A percentile compares a stretch with the other conserved stretches of the same genome.
Conservation (phyloP, 2,113 vertebrate species). For the Dermatemys mawii region DNA sequence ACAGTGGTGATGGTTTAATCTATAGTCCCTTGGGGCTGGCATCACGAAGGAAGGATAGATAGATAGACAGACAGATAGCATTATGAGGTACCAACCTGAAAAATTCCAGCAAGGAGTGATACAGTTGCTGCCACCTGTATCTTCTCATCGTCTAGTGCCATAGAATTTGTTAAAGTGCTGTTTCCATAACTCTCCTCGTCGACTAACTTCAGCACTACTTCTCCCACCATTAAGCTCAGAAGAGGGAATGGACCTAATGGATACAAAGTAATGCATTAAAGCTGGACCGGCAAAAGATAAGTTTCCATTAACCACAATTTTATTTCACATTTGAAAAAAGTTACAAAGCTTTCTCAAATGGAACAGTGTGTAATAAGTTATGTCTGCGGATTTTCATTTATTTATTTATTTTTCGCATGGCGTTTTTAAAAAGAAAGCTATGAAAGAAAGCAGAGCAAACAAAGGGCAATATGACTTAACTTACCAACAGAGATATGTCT, state of each 20-base stretch:
- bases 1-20: neutral
- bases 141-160: conserved; percentile 70
- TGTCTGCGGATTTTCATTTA: neutral
- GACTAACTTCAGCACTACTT: conserved; percentile 78
- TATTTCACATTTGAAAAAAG: neutral
- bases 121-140: conserved; percentile 88
- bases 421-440: neutral
- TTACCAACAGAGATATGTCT: conserved; percentile 95
- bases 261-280: neutral
- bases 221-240: conserved; percentile 92
- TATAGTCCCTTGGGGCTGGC: neutral
- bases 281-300: neutral
- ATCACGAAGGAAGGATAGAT: neutral
- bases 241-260: conserved; percentile 90
- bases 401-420: neutral
- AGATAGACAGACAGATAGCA: neutral
- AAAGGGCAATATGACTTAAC: conserved; percentile 40
- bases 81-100: conserved; percentile 85
- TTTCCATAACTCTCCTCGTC: conserved; percentile 35
- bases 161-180: conserved; percentile 36
- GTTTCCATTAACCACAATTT: neutral
- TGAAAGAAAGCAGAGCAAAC: neutral
- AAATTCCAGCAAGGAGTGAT: conserved; percentile 88
- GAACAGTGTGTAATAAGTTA: neutral
- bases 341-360: neutral